Evolutionary conservation across 2,888 invertebrate species (phyloP).

Genomic region (Melikaiella ostensackeni): DNA sequence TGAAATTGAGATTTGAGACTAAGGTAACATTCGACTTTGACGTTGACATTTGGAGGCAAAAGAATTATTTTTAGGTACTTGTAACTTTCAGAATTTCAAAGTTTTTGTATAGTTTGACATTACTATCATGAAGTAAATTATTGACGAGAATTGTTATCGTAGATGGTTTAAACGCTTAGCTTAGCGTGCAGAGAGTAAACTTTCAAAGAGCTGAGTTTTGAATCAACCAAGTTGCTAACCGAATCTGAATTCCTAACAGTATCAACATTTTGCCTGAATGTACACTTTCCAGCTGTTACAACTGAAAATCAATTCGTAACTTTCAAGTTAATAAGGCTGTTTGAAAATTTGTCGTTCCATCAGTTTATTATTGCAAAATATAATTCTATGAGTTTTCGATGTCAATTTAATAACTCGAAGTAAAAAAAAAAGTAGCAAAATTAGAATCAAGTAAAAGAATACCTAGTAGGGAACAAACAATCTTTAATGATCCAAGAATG

Average conservation of each 20-base stretch:
- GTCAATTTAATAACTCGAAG: neutral
- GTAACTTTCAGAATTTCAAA: too few relatives aligned
- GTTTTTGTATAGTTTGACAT: too few relatives aligned
- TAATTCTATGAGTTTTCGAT: neutral
- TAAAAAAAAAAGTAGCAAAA: neutral
- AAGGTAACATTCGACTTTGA: conserved; percentile 38
- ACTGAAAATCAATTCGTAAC: neutral
- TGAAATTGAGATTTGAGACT: conserved; percentile 36
- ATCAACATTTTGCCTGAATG: neutral
- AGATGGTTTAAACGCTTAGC: neutral
- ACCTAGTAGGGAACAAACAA: neutral
- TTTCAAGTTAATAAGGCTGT: too few relatives aligned
- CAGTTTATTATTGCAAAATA: too few relatives aligned
- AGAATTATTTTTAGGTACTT: neutral
- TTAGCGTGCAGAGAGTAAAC: too few relatives aligned
- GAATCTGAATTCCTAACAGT: neutral
- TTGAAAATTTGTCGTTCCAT: too few relatives aligned
- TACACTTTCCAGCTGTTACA: neutral
- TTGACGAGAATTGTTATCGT: neutral
- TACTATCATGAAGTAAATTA: too few relatives aligned
- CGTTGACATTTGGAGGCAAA: conserved; percentile 20
- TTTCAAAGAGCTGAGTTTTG: neutral
- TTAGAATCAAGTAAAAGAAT: neutral
- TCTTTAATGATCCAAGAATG: neutral
- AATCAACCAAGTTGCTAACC: neutral